Evolutionary conservation across 2,797 vertebrate genomes (phyloP).

Genomic region (Neosilurus hyrtlii): DNA sequence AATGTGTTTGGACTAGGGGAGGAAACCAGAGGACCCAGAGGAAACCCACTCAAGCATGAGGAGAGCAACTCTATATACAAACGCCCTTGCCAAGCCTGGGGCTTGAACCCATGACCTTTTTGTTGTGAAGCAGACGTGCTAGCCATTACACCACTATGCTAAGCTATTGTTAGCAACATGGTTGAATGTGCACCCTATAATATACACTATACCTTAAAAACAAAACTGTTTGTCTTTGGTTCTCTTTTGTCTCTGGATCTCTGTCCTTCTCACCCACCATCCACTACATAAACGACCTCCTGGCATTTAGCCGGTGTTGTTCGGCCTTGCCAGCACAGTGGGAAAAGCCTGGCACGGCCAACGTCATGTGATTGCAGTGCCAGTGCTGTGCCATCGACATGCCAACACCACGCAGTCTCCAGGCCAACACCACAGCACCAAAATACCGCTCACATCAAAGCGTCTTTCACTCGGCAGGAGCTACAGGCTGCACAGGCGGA

Average conservation of each 20-base stretch:
- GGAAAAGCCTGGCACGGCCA: constrained; percentile 30
- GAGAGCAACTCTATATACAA: too few species aligned
- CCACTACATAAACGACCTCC: constrained; percentile 46
- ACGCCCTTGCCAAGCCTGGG: too few species aligned
- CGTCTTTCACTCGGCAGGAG: constrained; percentile 25
- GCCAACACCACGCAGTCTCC: constrained; percentile 1
- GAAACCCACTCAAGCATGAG: too few species aligned
- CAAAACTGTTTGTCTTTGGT: background rate
- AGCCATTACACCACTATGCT: too few species aligned
- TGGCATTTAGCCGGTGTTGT: constrained; percentile 34
- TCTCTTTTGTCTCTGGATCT: constrained; percentile 29
- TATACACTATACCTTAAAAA: background rate
- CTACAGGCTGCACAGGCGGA: constrained; percentile 19
- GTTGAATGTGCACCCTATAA: background rate
- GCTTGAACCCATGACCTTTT: too few species aligned
- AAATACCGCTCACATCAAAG: constrained; percentile 38
- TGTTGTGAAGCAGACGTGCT: too few species aligned
- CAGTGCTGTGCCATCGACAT: constrained; percentile 17
- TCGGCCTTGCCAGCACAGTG: constrained; percentile 17
- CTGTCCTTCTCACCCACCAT: constrained; percentile 38
- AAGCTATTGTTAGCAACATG: background rate
- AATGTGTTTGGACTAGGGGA: too few species aligned
- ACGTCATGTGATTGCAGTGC: constrained; percentile 14
- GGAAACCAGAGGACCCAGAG: too few species aligned
- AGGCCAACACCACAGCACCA: background rate